A percentile compares a stretch with the other conserved stretches of the same genome.
Conservation (phyloP, 2,888 invertebrate species). For the Macroteleia sp. region DNA sequence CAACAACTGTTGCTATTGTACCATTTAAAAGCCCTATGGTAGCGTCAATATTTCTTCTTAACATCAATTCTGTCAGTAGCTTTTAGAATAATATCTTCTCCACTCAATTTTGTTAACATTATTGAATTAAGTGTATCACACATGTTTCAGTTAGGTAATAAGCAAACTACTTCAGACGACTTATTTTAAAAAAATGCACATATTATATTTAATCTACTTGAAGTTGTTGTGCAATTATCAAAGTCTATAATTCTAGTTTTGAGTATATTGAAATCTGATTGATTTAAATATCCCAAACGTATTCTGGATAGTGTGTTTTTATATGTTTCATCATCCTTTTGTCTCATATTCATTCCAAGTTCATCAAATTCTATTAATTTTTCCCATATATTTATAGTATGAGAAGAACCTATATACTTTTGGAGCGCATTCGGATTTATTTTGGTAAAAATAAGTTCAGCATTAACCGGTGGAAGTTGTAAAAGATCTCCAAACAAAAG, state of each 20-base stretch:
- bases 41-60: constrained; percentile 70
- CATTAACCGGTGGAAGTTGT: constrained; percentile 73
- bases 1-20: constrained; percentile 8
- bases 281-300: constrained; percentile 28
- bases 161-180: constrained; percentile 67
- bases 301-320: constrained; percentile 65
- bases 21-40: constrained; percentile 61
- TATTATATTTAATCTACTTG: constrained; percentile 19
- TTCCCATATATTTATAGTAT: constrained; percentile 69
- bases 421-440: constrained; percentile 56
- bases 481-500: constrained; percentile 74
- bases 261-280: constrained; percentile 26
- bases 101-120: constrained; percentile 61
- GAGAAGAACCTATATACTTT: constrained; percentile 68
- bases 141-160: constrained; percentile 60
- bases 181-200: constrained; percentile 12
- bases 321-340: constrained; percentile 66
- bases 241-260: constrained; percentile 12
- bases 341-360: constrained; percentile 73
- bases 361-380: constrained; percentile 72
- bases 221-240: neutral
- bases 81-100: constrained; percentile 33
- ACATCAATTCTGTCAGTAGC: constrained; percentile 67
- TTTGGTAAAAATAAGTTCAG: constrained; percentile 67
- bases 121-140: too few species aligned